A percentile compares a stretch with the other conserved stretches of the same genome.
Evolutionary conservation across 2,888 invertebrate species (phyloP).

Genomic region (Papilio protenor): DNA sequence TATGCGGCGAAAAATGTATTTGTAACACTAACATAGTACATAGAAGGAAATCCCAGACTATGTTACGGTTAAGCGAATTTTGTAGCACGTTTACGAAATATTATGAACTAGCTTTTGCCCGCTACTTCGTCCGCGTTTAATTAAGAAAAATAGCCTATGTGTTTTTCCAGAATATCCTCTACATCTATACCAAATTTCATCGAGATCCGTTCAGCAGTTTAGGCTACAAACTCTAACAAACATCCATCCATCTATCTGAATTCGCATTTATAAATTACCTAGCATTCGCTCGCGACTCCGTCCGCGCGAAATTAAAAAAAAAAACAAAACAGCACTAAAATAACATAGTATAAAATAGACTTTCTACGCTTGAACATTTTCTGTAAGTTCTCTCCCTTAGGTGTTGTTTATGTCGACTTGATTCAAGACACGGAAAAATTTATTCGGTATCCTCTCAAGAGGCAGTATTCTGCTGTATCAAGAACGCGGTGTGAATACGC

Average conservation of each 20-base stretch:
- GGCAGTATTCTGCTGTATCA: background rate
- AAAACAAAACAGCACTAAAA: background rate
- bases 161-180: too few relatives aligned
- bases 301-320: too few relatives aligned
- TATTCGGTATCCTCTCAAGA: conserved; percentile 1
- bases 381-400: conserved; percentile 20
- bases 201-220: too few relatives aligned
- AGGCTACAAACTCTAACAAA: too few relatives aligned
- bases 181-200: too few relatives aligned
- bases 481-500: background rate
- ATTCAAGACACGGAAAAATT: conserved; percentile 29
- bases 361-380: conserved; percentile 9
- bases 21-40: conserved; percentile 5
- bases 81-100: background rate
- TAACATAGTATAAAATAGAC: background rate
- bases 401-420: conserved; percentile 29
- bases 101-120: background rate
- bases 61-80: background rate
- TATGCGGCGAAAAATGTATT: conserved; percentile 1
- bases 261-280: too few relatives aligned
- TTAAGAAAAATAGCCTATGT: background rate
- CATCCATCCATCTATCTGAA: too few relatives aligned
- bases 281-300: too few relatives aligned
- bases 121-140: background rate
- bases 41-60: background rate